Evolutionary conservation across 2,888 invertebrate species (phyloP).

Genomic region (Eupelmus urozonus): DNA sequence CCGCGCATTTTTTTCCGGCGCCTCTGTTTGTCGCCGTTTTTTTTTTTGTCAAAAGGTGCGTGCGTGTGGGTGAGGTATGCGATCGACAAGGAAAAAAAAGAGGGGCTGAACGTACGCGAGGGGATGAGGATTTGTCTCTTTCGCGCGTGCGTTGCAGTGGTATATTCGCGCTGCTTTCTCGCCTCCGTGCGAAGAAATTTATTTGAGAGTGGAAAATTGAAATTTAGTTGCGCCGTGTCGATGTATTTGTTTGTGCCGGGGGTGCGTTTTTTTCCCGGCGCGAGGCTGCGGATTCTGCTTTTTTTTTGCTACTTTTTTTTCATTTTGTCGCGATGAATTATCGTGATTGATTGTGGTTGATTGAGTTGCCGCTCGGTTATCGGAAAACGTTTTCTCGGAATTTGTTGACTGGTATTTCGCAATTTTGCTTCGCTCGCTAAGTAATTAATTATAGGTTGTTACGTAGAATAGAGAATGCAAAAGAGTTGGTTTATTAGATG

Average conservation of each 20-base stretch:
- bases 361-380: too few species aligned
- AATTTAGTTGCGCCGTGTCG: constrained; percentile 36
- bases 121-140: constrained; percentile 38
- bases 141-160: constrained; percentile 5
- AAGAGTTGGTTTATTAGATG: too few species aligned
- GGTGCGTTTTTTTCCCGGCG: not conserved
- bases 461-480: too few species aligned
- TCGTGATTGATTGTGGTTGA: too few species aligned
- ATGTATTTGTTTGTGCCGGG: too few species aligned
- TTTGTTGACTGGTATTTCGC: too few species aligned
- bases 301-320: constrained; percentile 6
- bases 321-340: too few species aligned
- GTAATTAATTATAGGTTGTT: too few species aligned
- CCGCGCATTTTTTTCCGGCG: not conserved
- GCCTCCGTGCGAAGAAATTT: constrained; percentile 27
- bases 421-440: too few species aligned
- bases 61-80: not conserved
- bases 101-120: not conserved
- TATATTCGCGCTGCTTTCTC: not conserved
- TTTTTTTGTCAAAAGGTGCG: not conserved
- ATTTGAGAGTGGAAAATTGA: constrained; percentile 44
- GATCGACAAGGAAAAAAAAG: constrained; percentile 5
- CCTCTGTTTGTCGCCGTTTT: not conserved
- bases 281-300: not conserved
- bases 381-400: too few species aligned